Evolutionary conservation across 2,888 invertebrate genomes (phyloP).

Genomic region (Drosophila basisetae): DNA sequence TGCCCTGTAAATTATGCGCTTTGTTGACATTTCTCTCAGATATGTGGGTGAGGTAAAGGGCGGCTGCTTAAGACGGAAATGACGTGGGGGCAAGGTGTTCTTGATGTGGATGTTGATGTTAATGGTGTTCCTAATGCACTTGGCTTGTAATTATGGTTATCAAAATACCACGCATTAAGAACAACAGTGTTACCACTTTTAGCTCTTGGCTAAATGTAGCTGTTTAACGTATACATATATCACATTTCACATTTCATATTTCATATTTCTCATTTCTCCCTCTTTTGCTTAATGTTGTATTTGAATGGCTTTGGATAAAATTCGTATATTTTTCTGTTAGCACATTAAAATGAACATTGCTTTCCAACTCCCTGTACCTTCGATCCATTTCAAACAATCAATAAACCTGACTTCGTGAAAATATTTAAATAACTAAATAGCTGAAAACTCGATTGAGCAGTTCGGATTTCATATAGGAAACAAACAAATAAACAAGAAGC

Average conservation of each 20-base stretch:
- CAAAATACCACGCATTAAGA: conserved; percentile 8
- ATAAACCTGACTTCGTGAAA: neutral
- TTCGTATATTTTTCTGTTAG: neutral
- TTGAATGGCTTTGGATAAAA: neutral
- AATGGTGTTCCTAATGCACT: conserved; percentile 13
- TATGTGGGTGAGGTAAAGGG: neutral
- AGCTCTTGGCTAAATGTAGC: neutral
- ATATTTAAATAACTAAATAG: neutral
- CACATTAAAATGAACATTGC: neutral
- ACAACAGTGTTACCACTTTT: neutral
- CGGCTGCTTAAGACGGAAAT: conserved; percentile 23
- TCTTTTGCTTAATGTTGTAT: neutral
- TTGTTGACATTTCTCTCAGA: conserved; percentile 70
- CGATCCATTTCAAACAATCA: neutral
- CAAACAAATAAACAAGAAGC: neutral
- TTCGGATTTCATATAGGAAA: neutral
- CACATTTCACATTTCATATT: neutral
- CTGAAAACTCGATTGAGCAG: neutral
- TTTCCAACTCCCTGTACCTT: neutral
- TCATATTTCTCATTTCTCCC: neutral
- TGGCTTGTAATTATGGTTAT: conserved; percentile 39
- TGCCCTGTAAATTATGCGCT: conserved; percentile 77
- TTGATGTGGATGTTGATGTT: neutral
- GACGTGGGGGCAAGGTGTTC: neutral
- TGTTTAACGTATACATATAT: neutral